Evolutionary conservation across 2,888 invertebrate genomes (phyloP).

Genomic region (Microctonus hyperodae): DNA sequence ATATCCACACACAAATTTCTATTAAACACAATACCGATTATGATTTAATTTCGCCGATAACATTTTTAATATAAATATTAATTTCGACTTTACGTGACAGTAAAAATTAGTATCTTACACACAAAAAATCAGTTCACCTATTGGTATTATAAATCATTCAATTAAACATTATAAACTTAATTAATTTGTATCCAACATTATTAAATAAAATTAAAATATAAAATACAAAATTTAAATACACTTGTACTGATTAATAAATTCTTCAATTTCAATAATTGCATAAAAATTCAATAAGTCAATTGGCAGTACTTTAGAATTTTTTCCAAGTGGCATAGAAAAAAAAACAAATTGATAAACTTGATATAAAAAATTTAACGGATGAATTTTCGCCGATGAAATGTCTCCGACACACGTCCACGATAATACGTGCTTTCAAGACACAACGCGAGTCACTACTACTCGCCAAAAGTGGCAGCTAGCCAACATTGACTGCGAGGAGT

Average conservation of each 20-base stretch:
- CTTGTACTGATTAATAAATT: too few species aligned
- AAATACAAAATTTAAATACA: too few species aligned
- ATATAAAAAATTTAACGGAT: background rate
- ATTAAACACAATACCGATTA: background rate
- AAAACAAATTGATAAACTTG: background rate
- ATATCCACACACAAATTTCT: background rate
- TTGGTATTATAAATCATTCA: too few species aligned
- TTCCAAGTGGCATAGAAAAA: background rate
- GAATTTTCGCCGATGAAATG: background rate
- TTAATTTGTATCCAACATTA: too few species aligned
- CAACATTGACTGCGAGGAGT: constrained; percentile 32
- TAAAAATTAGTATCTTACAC: too few species aligned
- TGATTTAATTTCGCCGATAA: background rate
- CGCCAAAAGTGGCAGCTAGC: constrained; percentile 19
- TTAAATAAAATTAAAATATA: too few species aligned
- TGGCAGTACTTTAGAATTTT: too few species aligned
- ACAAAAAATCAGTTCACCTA: too few species aligned
- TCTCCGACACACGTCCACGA: constrained; percentile 7
- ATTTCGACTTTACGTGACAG: background rate
- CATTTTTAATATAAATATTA: background rate
- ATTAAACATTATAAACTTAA: too few species aligned
- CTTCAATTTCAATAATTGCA: too few species aligned
- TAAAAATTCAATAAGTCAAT: too few species aligned
- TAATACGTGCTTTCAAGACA: constrained; percentile 26
- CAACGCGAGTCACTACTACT: constrained; percentile 23